These are phyloP conservation scores for Hemiscyllium ocellatum DNA, from an alignment of 2,113 vertebrate species.

Conservation along the genomic window DNA sequence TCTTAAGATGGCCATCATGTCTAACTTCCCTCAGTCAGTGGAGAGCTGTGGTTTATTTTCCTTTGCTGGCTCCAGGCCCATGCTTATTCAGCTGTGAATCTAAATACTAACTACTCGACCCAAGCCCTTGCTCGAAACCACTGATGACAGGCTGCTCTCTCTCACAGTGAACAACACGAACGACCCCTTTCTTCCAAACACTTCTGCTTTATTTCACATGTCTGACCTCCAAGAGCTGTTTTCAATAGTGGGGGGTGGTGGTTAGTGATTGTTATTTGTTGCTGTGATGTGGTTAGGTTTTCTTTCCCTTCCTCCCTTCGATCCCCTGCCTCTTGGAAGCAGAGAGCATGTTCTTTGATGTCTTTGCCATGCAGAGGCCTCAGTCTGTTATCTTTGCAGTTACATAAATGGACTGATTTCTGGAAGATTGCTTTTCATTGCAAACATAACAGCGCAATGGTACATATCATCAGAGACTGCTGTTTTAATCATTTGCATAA, in stretches of 20 bases:
- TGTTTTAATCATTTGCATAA: neutral
- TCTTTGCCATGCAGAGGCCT: conserved; percentile 13
- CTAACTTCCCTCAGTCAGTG: neutral
- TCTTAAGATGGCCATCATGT: conserved; percentile 8
- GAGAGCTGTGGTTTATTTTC: conserved; percentile 28
- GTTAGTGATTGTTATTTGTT: neutral
- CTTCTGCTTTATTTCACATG: neutral
- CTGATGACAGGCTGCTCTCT: neutral
- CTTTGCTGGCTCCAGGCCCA: conserved; percentile 8
- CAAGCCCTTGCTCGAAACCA: neutral
- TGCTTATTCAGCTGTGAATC: conserved; percentile 30
- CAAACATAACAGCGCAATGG: neutral
- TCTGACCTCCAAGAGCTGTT: neutral
- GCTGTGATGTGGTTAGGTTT: neutral
- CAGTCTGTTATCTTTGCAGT: conserved; percentile 5
- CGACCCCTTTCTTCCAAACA: neutral
- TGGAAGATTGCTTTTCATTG: neutral
- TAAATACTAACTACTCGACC: conserved; percentile 6
- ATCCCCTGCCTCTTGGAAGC: neutral
- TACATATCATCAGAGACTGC: neutral
- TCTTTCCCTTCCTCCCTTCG: neutral
- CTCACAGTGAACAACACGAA: neutral
- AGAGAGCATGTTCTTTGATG: neutral
- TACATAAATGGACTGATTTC: neutral
- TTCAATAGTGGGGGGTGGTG: neutral